Evolutionary conservation across 2,888 invertebrate genomes (phyloP).

Genomic region (Macaria notata): DNA sequence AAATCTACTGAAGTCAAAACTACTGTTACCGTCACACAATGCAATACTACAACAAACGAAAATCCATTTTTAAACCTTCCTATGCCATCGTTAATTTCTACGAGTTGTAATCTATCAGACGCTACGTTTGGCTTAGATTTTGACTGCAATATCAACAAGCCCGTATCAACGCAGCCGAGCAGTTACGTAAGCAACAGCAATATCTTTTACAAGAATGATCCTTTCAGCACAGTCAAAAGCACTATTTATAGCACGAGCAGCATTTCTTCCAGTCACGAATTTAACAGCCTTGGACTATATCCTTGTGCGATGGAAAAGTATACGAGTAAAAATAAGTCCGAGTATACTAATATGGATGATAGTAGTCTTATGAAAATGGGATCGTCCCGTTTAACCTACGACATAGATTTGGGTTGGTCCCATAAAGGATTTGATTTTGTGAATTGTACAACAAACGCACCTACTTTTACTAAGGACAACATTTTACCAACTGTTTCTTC

Average conservation of each 20-base stretch:
- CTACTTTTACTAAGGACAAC: conserved; percentile 66
- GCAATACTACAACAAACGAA: conserved; percentile 56
- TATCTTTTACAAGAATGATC: conserved; percentile 72
- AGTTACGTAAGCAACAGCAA: conserved; percentile 57
- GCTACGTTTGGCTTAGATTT: conserved; percentile 65
- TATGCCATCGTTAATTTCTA: conserved; percentile 63
- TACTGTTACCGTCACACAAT: conserved; percentile 36
- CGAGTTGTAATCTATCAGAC: conserved; percentile 58
- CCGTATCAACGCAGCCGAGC: conserved; percentile 54
- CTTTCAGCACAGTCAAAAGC: conserved; percentile 66
- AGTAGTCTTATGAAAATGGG: conserved; percentile 72
- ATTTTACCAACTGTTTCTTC: conserved; percentile 59
- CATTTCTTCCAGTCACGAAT: conserved; percentile 72
- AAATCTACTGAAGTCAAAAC: conserved; percentile 51
- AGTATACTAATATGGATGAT: conserved; percentile 69
- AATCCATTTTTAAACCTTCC: conserved; percentile 71
- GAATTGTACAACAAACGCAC: conserved; percentile 61
- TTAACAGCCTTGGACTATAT: conserved; percentile 69
- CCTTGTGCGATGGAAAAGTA: conserved; percentile 78
- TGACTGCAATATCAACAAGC: conserved; percentile 66
- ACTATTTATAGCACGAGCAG: conserved; percentile 74
- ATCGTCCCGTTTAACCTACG: conserved; percentile 72
- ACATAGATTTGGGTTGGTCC: conserved; percentile 77
- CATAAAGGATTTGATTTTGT: conserved; percentile 76
- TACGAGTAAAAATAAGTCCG: conserved; percentile 66